Percentiles rank a stretch among this genome's conserved stretches.
phyloP scores from a whole-genome alignment of 2,797 vertebrate genomes.

The Brachymystax lenok region DNA sequence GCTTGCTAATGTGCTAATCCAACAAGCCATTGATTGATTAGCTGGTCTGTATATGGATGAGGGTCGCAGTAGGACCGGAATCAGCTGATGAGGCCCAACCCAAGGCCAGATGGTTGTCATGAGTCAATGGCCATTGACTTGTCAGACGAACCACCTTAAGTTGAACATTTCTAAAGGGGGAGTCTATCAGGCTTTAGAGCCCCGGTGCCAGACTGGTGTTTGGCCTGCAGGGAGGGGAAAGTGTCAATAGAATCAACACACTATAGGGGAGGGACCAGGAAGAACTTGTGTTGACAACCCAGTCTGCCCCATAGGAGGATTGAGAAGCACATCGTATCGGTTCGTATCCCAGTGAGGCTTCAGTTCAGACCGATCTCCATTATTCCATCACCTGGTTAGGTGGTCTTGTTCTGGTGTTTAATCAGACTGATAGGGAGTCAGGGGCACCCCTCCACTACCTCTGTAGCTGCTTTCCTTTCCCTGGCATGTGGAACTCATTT shows the following conservation, averaged over 20 bases:
- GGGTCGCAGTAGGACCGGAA: background rate
- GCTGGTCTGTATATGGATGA: background rate
- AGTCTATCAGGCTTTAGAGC: background rate
- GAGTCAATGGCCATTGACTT: background rate
- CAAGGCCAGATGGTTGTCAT: background rate
- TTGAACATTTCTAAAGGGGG: background rate
- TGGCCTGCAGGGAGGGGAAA: background rate
- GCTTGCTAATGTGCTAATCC: background rate
- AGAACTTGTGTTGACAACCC: background rate
- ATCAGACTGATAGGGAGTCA: background rate
- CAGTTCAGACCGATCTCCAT: background rate
- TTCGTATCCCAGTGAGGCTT: background rate
- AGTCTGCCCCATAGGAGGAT: background rate
- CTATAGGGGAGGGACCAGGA: background rate
- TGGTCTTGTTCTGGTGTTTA: background rate
- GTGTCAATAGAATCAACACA: background rate
- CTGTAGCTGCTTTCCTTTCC: conserved; percentile 69
- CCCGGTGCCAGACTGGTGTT: background rate
- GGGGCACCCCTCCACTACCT: conserved; percentile 41
- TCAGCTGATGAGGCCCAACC: background rate
- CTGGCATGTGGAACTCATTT: conserved; percentile 89
- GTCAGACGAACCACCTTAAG: background rate
- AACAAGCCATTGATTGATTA: background rate
- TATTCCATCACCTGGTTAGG: background rate
- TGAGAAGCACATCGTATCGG: background rate